Evolutionary conservation across 1,140 invertebrate genomes (phyloP).

Genomic region (Phenacoccus solenopsis): DNA sequence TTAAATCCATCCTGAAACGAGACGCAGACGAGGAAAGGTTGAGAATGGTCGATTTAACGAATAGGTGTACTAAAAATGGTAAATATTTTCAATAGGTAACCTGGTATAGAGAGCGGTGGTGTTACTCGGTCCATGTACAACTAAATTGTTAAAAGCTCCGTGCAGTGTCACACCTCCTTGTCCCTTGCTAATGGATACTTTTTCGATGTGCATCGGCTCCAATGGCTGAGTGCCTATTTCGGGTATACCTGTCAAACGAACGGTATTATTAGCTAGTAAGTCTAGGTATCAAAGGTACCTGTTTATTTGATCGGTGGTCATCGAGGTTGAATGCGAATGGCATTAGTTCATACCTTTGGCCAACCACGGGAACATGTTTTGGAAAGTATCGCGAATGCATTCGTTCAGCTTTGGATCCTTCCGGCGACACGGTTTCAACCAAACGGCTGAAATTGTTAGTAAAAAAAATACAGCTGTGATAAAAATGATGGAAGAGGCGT

Average conservation of each 20-base stretch:
- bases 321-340: too few relatives aligned
- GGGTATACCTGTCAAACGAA: conserved; percentile 32
- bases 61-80: not conserved
- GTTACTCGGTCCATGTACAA: conserved; percentile 36
- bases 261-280: not conserved
- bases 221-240: conserved; percentile 36
- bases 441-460: conserved; percentile 32
- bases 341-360: conserved; percentile 32
- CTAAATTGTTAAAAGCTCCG: conserved; percentile 35
- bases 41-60: not conserved
- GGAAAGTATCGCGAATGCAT: conserved; percentile 33
- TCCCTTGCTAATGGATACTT: conserved; percentile 34
- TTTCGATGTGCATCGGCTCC: conserved; percentile 35
- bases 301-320: too few relatives aligned
- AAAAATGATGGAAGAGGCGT: not conserved
- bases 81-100: conserved; percentile 26
- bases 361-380: conserved; percentile 36
- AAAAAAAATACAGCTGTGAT: not conserved
- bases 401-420: conserved; percentile 32
- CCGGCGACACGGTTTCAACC: conserved; percentile 33
- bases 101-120: conserved; percentile 33
- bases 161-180: conserved; percentile 34
- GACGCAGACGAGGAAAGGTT: not conserved
- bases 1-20: conserved; percentile 37
- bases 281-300: too few relatives aligned